A percentile compares a stretch with the other conserved stretches of the same genome.
These are phyloP conservation scores for Strigamia maritima DNA, from an alignment of 2,888 invertebrate genomes.

Conservation along the genomic window DNA sequence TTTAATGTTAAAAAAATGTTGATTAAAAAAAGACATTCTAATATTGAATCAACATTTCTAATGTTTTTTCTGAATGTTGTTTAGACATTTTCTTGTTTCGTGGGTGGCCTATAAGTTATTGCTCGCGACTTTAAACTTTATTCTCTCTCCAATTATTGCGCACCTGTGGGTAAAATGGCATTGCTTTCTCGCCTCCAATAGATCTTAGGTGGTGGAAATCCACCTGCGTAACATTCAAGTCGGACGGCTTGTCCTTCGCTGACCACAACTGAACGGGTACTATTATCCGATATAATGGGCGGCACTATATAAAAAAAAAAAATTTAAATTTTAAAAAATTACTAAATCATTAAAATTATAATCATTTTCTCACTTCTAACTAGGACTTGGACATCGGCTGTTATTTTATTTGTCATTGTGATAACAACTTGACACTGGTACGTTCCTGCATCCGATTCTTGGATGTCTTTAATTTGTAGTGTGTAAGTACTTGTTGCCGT, in stretches of 20 bases:
- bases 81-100: too few species aligned
- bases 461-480: constrained; percentile 81
- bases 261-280: constrained; percentile 76
- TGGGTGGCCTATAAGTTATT: too few species aligned
- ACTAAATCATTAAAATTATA: too few species aligned
- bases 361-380: too few species aligned
- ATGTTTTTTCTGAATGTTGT: too few species aligned
- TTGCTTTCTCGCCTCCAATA: constrained; percentile 91
- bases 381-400: constrained; percentile 77
- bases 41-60: too few species aligned
- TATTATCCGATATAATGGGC: constrained; percentile 88
- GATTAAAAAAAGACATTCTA: too few species aligned
- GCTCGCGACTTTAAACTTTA: too few species aligned
- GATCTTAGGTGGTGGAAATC: constrained; percentile 76
- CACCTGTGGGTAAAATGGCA: constrained; percentile 80
- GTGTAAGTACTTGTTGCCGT: constrained; percentile 76
- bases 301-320: too few species aligned
- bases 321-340: too few species aligned
- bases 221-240: constrained; percentile 83
- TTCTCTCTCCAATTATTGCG: too few species aligned
- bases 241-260: constrained; percentile 72
- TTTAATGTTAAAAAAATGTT: too few species aligned
- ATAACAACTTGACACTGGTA: constrained; percentile 85
- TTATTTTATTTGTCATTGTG: constrained; percentile 72
- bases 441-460: constrained; percentile 85